Evolutionary conservation across 1,140 invertebrate genomes (phyloP).

Genomic region (Eumaeus atala): DNA sequence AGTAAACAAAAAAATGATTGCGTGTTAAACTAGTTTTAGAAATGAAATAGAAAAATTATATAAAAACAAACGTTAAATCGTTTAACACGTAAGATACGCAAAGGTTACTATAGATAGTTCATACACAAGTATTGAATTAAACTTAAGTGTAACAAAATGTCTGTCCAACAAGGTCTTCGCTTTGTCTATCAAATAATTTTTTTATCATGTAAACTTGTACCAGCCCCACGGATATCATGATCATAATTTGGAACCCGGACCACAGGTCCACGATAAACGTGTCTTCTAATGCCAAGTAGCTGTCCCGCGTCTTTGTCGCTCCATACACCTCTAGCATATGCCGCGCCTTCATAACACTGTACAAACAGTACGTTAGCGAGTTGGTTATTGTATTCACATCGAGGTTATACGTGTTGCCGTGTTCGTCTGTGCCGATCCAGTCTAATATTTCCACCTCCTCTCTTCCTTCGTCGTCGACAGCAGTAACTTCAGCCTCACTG

Average conservation of each 20-base stretch:
- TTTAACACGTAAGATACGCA: no score
- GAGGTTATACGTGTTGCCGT: constrained; percentile 44
- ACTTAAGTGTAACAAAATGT: no score
- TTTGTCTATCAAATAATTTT: constrained; percentile 40
- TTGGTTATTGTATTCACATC: constrained; percentile 41
- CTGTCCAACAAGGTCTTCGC: no score
- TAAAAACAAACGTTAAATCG: no score
- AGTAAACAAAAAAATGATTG: no score
- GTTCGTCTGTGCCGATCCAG: constrained; percentile 40
- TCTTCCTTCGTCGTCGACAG: constrained; percentile 25
- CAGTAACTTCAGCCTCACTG: constrained; percentile 26
- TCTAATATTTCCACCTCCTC: constrained; percentile 44
- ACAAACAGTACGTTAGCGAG: constrained; percentile 38
- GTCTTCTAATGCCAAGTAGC: constrained; percentile 52
- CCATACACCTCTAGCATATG: constrained; percentile 49
- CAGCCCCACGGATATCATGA: constrained; percentile 51
- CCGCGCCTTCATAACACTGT: constrained; percentile 45
- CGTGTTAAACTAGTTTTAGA: no score
- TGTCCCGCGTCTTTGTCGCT: constrained; percentile 50
- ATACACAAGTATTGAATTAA: no score
- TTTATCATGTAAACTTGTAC: constrained; percentile 64
- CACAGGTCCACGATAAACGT: constrained; percentile 63
- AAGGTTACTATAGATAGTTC: no score
- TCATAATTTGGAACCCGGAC: constrained; percentile 54
- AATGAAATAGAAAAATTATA: no score